Base-by-base conservation (phyloP, 2,888 invertebrate genomes). In the Noctua janthina region DNA sequence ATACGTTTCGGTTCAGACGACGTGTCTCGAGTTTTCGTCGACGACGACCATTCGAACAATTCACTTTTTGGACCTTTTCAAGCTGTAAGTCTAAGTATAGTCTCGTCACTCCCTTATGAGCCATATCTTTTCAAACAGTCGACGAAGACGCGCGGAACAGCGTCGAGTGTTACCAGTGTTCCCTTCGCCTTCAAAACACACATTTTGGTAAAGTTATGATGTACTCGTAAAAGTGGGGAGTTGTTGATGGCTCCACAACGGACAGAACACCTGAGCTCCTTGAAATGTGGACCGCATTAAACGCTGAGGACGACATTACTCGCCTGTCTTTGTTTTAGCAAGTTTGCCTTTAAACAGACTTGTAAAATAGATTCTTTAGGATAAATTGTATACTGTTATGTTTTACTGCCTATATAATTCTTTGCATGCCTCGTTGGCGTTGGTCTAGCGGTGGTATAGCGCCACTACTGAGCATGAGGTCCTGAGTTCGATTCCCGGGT, bases 231-330 rank as follows among this genome's bases (percentile, higher is more conserved):
- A 91, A 90, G 87, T 90, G 86, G 82, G 76, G 87, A 84, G 91
- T 91, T 92, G 89, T 91, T 92, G 91, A 91, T 92, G 90, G 85
- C 76, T 81, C 59, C 85, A 83, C 87, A 80, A 87, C 86, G 87
- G 86, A 85, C 79, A 71, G 83, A 88, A 87, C 93, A 93, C 93
- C 93, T 93, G 93, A 90, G 93, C 90, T 87, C 87, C 85, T 88
- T 89, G 91, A 93, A 90, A 90, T 91, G 91, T 92, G 90, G 91
- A 87, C 87, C 83, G 76, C 89, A 92, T 92, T 93, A 91, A 87
- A 75, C 76, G 74, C 76, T 69, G 83, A 87, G 81, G 88, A 77
- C 74, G 67, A 74, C 85, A 91, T 90, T 89, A 90, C 81, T 91
- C 84, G 56, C 70, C 76, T 66, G 72, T 73, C 81, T 85, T 79